Evolutionary conservation across 1,140 invertebrate genomes (phyloP), one percentile per base, ranked within the genome.

Genomic region (Conus betulinus): DNA sequence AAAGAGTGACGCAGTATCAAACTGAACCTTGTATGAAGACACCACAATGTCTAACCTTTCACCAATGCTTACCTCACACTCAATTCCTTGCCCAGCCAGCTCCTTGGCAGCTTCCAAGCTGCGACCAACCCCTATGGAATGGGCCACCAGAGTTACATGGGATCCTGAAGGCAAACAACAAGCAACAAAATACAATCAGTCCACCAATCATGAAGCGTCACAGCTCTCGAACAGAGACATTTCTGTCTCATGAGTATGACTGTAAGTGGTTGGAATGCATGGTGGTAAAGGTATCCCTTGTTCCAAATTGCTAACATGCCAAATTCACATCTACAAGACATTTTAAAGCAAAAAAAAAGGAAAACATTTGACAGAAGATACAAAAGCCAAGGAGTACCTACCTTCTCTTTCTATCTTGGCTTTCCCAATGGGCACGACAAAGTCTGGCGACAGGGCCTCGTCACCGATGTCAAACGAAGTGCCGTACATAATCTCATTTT

Each of bases 401-500:
- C 97, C 99, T 83, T 95, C 95, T 89, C 97, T 96, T 96, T 99
- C 98, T 90, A 99, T 97, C 96, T 99, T 99, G 0, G 98, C 98
- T 95, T 99, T 99, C 85, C 97, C 99, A 94, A 99, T 98, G 1
- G 99, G 99, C 60, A 99, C 79, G 0, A 99, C 93, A 95, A 99
- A 99, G 93, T 99, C 98, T 90, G 97, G 97, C 8, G 97, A 97
- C 84, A 99, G 94, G 5, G 97, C 98, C 94, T 99, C 97, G 93
- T 99, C 98, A 0, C 97, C 97, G 95, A 99, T 97, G 8, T 98
- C 97, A 96, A 98, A 99, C 89, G 97, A 96, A 71, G 97, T 95
- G 93, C 99, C 99, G 95, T 99, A 99, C 76, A 99, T 95, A 78
- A 99, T 96, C 96, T 99, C 99, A 96, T 99, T 99, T 96, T 99